Evolutionary conservation across 2,888 invertebrate species (phyloP).

Genomic region (Zonitis immaculata): DNA sequence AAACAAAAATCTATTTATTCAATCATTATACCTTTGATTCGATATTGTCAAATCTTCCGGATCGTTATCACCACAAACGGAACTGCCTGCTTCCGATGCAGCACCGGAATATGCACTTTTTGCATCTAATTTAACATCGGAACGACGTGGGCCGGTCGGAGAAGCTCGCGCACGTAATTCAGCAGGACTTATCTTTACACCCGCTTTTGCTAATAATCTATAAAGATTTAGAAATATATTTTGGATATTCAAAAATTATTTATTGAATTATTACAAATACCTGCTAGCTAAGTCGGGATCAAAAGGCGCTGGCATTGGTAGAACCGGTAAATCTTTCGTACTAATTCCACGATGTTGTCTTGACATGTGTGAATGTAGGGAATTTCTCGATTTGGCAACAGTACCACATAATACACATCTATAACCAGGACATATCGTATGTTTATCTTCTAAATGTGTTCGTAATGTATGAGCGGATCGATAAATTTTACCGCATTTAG

Average conservation of each 20-base stretch:
- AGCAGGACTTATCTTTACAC: conserved; percentile 80
- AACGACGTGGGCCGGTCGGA: conserved; percentile 74
- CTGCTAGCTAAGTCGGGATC: conserved; percentile 84
- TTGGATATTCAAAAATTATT: not conserved
- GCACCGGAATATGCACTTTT: conserved; percentile 64
- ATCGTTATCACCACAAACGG: conserved; percentile 74
- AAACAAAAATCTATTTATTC: too few relatives aligned
- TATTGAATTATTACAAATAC: too few relatives aligned
- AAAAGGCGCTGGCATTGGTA: conserved; percentile 89
- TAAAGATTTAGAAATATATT: conserved; percentile 26
- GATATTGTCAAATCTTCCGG: conserved; percentile 77
- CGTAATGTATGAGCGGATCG: conserved; percentile 86
- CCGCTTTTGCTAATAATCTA: conserved; percentile 79
- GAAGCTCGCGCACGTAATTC: conserved; percentile 80
- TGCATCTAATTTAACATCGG: conserved; percentile 73
- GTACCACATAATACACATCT: conserved; percentile 89
- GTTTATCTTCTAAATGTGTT: conserved; percentile 89
- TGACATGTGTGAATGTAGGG: conserved; percentile 90
- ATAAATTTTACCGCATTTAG: conserved; percentile 90
- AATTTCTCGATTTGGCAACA: conserved; percentile 88
- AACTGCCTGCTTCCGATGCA: conserved; percentile 64
- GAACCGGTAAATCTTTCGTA: conserved; percentile 86
- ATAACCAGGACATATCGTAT: conserved; percentile 89
- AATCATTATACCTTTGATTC: conserved; percentile 50
- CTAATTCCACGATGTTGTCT: conserved; percentile 90